phyloP scores from a whole-genome alignment of 1,140 invertebrate genomes.

The Lanistes nyassanus region DNA sequence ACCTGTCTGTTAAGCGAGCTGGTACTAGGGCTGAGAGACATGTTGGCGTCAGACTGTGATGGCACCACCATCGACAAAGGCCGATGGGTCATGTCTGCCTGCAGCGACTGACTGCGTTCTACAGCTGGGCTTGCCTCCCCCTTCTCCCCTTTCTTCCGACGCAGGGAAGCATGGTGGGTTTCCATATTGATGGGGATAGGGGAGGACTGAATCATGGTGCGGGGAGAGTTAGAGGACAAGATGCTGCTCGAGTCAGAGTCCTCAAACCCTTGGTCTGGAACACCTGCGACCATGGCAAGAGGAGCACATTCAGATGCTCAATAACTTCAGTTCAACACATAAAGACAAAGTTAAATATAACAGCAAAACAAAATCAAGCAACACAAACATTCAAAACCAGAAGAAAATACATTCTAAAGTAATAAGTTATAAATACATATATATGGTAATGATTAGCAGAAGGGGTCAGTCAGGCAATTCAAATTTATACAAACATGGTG shows the following conservation, averaged over 20 bases:
- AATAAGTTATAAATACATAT: no score
- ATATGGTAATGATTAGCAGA: not conserved
- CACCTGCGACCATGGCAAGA: conserved; percentile 26
- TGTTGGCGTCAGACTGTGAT: conserved; percentile 61
- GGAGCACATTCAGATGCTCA: not conserved
- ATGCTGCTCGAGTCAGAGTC: conserved; percentile 57
- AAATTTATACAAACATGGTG: not conserved
- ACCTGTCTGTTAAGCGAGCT: conserved; percentile 65
- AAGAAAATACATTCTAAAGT: no score
- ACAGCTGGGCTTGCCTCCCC: conserved; percentile 42
- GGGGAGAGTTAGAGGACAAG: conserved; percentile 37
- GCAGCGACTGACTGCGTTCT: conserved; percentile 61
- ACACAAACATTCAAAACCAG: not conserved
- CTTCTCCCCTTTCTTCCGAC: conserved; percentile 67
- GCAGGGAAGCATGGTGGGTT: conserved; percentile 72
- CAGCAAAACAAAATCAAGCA: not conserved
- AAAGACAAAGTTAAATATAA: not conserved
- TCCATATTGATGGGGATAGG: conserved; percentile 57
- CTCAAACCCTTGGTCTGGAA: conserved; percentile 58
- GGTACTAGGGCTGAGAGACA: conserved; percentile 59
- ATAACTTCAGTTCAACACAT: conserved; percentile 25
- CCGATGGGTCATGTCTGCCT: conserved; percentile 60
- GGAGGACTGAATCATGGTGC: conserved; percentile 29
- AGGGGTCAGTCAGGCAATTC: not conserved
- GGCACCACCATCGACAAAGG: conserved; percentile 67